These are phyloP conservation scores for Neoarius graeffei DNA, from an alignment of 2,113 vertebrate genomes.

Conservation along the genomic window DNA sequence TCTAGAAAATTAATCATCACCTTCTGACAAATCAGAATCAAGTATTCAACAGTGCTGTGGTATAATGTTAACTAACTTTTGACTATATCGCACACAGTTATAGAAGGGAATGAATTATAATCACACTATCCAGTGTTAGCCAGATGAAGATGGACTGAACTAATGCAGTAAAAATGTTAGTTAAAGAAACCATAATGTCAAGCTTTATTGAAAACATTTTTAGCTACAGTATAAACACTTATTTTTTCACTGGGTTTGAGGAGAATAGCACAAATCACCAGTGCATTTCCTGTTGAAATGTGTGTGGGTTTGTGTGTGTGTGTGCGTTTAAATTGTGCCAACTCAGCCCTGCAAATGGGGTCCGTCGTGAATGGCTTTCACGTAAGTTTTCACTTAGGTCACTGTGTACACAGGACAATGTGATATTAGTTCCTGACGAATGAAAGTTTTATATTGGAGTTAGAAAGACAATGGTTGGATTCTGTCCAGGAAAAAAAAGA, in stretches of 20 bases:
- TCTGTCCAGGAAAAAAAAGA: constrained; percentile 28
- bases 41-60: not conserved
- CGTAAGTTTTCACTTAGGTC: constrained; percentile 39
- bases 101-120: too few species aligned
- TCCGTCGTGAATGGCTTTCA: constrained; percentile 40
- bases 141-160: not conserved
- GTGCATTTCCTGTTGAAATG: constrained; percentile 34
- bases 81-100: too few species aligned
- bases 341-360: constrained; percentile 39
- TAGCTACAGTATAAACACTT: not conserved
- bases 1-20: not conserved
- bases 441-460: constrained; percentile 40
- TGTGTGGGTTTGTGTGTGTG: not conserved
- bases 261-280: constrained; percentile 14
- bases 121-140: too few species aligned
- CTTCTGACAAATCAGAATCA: not conserved
- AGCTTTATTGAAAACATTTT: not conserved
- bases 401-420: constrained; percentile 42
- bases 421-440: constrained; percentile 41
- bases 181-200: not conserved
- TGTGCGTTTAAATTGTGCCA: constrained; percentile 23
- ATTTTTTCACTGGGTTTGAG: not conserved
- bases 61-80: not conserved
- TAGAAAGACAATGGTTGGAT: constrained; percentile 43
- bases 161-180: not conserved